Evolutionary conservation across 2,113 vertebrate genomes (phyloP).

Genomic region (Panurus biarmicus): DNA sequence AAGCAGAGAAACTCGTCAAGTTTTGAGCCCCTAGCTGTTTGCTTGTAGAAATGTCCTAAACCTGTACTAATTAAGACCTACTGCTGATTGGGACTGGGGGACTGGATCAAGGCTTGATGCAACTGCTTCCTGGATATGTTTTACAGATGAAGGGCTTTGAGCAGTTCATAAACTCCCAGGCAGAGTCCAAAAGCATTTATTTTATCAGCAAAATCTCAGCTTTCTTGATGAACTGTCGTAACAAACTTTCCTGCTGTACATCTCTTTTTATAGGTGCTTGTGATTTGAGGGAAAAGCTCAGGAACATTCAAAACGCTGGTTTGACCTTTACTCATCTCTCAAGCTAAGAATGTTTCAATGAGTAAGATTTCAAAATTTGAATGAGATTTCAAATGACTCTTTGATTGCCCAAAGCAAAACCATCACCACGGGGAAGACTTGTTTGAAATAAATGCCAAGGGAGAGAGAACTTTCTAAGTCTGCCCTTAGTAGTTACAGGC

Average conservation of each 20-base stretch:
- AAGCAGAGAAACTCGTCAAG: not conserved
- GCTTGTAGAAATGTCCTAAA: not conserved
- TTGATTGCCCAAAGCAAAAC: slow-evolving; percentile 25
- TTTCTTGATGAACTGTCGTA: slow-evolving; percentile 4
- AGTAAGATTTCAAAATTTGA: slow-evolving; percentile 48
- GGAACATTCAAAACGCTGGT: not conserved
- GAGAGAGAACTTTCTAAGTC: slow-evolving; percentile 18
- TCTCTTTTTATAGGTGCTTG: not conserved
- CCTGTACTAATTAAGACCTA: not conserved
- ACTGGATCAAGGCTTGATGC: not conserved
- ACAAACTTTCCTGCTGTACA: not conserved
- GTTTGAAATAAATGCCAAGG: slow-evolving; percentile 40
- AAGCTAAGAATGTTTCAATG: slow-evolving; percentile 27
- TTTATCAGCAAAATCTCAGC: not conserved
- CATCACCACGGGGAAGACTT: not conserved
- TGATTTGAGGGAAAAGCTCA: not conserved
- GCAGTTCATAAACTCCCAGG: not conserved
- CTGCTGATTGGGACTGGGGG: not conserved
- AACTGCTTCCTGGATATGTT: not conserved
- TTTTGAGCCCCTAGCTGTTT: not conserved
- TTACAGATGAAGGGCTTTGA: not conserved
- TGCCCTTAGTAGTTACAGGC: slow-evolving; percentile 8
- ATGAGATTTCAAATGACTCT: slow-evolving; percentile 41
- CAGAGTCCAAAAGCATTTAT: not conserved
- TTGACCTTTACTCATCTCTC: slow-evolving; percentile 25